Percentiles rank a stretch among this genome's conserved stretches.
These are phyloP conservation scores for Nymphalis c-album DNA, from an alignment of 2,888 invertebrate genomes.

Conservation along the genomic window DNA sequence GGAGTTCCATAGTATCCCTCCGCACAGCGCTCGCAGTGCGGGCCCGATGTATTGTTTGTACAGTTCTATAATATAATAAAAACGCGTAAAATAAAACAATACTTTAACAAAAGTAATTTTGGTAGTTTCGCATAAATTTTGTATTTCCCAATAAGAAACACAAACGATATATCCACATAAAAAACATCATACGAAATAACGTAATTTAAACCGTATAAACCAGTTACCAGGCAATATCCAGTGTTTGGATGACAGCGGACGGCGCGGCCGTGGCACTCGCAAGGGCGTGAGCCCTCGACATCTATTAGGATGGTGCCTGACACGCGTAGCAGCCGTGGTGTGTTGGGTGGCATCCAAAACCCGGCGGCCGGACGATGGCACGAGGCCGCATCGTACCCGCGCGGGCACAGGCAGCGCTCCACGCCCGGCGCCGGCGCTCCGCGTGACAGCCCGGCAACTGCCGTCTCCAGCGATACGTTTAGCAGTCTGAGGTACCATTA, in stretches of 20 bases:
- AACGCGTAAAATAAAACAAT: background rate
- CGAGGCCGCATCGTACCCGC: constrained; percentile 90
- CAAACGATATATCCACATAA: no score
- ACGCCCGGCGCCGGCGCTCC: constrained; percentile 89
- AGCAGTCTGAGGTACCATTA: constrained; percentile 66
- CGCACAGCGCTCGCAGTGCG: constrained; percentile 91
- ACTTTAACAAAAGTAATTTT: no score
- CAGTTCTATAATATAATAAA: constrained; percentile 85
- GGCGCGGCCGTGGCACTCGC: constrained; percentile 91
- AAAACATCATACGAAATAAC: background rate
- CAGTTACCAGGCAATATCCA: constrained; percentile 90
- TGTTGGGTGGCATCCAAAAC: constrained; percentile 85
- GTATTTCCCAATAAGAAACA: no score
- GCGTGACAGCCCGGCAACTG: constrained; percentile 84
- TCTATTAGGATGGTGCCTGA: constrained; percentile 89
- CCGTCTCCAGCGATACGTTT: constrained; percentile 92
- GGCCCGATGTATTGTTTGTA: constrained; percentile 89
- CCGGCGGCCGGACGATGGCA: constrained; percentile 95
- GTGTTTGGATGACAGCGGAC: constrained; percentile 90
- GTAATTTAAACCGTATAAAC: background rate
- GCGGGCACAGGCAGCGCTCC: constrained; percentile 92
- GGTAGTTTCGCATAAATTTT: no score
- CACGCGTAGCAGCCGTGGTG: constrained; percentile 62
- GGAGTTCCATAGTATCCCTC: constrained; percentile 94
- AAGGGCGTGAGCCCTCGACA: constrained; percentile 89